phyloP scores from a whole-genome alignment of 2,888 invertebrate species.

The Aproaerema taeniolella region DNA sequence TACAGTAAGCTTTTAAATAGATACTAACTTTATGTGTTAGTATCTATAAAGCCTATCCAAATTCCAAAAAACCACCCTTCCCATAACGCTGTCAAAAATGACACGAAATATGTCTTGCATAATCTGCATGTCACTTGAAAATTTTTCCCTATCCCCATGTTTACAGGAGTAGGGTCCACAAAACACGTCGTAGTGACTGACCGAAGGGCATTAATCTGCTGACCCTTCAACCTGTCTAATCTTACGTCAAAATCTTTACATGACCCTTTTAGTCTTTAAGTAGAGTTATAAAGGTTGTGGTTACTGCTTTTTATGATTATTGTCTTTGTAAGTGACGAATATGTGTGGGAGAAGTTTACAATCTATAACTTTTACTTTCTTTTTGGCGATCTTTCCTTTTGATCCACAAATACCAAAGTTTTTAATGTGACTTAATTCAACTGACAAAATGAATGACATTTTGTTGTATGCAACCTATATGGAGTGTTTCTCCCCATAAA shows the following conservation, averaged over 20 bases:
- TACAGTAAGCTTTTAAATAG: too few species aligned
- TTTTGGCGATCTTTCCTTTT: neutral
- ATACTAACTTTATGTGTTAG: too few species aligned
- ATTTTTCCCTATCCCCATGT: constrained; percentile 27
- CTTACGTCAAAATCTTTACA: constrained; percentile 27
- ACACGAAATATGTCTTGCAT: constrained; percentile 13
- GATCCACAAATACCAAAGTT: too few species aligned
- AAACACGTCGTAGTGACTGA: constrained; percentile 34
- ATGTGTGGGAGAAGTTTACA: too few species aligned
- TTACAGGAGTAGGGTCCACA: constrained; percentile 27
- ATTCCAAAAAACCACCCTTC: neutral
- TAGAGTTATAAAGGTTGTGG: constrained; percentile 9
- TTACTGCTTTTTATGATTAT: too few species aligned
- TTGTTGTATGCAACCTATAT: too few species aligned
- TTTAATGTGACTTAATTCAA: too few species aligned
- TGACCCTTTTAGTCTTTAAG: constrained; percentile 6
- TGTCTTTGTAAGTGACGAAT: too few species aligned
- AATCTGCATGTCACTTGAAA: constrained; percentile 16
- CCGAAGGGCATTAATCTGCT: constrained; percentile 21
- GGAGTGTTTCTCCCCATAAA: too few species aligned
- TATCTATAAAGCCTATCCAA: too few species aligned
- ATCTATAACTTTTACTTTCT: neutral
- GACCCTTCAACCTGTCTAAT: constrained; percentile 22
- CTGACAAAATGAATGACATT: too few species aligned
- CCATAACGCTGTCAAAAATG: constrained; percentile 8